Conservation (phyloP, 2,888 invertebrate genomes). For the Orthosia incerta region DNA sequence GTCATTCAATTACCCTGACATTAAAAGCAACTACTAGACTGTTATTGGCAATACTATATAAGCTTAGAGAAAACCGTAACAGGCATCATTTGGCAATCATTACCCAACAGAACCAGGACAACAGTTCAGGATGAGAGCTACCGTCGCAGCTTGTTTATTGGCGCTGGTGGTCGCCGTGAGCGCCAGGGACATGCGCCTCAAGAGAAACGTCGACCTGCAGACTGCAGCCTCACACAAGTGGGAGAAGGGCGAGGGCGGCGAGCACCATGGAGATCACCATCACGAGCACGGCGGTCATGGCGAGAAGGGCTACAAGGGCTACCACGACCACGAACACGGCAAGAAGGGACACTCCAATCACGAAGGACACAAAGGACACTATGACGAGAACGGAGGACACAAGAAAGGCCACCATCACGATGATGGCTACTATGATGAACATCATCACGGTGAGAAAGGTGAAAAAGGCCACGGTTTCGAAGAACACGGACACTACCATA, state of each 20-base stretch:
- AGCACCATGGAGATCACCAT: slow-evolving; percentile 92
- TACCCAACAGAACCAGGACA: slow-evolving; percentile 80
- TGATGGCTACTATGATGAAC: slow-evolving; percentile 92
- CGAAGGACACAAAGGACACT: slow-evolving; percentile 91
- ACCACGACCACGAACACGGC: slow-evolving; percentile 92
- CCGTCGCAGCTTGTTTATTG: slow-evolving; percentile 81
- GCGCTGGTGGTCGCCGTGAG: slow-evolving; percentile 84
- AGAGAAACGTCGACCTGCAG: slow-evolving; percentile 87
- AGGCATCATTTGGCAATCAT: slow-evolving; percentile 88
- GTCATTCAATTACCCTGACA: slow-evolving; percentile 87
- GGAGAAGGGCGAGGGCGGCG: slow-evolving; percentile 92
- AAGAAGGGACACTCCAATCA: slow-evolving; percentile 94
- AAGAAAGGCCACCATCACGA: slow-evolving; percentile 92
- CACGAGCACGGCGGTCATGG: slow-evolving; percentile 92
- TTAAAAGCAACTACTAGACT: slow-evolving; percentile 79
- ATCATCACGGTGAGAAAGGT: slow-evolving; percentile 92
- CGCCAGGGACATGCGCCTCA: slow-evolving; percentile 88
- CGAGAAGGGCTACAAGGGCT: slow-evolving; percentile 93
- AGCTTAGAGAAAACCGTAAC: slow-evolving; percentile 83
- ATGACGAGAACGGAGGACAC: slow-evolving; percentile 91
- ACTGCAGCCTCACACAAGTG: slow-evolving; percentile 88
- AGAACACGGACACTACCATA: slow-evolving; percentile 93
- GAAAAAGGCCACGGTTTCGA: slow-evolving; percentile 91
- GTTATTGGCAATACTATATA: slow-evolving; percentile 90
- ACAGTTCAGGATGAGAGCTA: slow-evolving; percentile 81